phyloP scores from a whole-genome alignment of 1,140 invertebrate genomes.

The Camponotus floridanus region DNA sequence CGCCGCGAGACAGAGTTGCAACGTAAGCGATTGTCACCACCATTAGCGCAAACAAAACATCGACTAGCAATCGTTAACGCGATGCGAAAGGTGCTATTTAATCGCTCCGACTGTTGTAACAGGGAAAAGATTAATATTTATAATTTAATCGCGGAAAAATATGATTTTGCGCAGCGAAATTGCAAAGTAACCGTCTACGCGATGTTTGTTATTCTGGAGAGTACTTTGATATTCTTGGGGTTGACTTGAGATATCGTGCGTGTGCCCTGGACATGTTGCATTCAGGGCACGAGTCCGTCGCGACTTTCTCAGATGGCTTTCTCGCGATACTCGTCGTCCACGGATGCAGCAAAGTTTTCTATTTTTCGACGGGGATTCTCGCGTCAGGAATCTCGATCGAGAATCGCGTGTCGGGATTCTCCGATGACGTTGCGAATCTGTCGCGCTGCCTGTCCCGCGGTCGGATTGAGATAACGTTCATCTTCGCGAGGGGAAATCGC shows the following conservation, averaged over 20 bases:
- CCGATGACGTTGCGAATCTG: conserved; percentile 55
- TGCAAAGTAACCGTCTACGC: neutral
- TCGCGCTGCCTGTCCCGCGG: conserved; percentile 39
- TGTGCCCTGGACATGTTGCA: neutral
- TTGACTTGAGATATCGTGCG: neutral
- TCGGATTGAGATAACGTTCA: conserved; percentile 58
- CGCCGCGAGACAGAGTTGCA: conserved; percentile 12
- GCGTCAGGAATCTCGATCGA: conserved; percentile 38
- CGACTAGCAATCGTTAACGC: conserved; percentile 14
- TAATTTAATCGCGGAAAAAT: neutral
- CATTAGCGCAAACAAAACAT: conserved; percentile 30
- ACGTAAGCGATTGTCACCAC: conserved; percentile 46
- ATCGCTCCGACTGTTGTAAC: neutral
- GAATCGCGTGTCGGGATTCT: conserved; percentile 38
- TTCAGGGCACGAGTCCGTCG: conserved; percentile 31
- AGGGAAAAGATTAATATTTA: neutral
- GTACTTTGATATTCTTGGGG: neutral
- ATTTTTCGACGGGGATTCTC: conserved; percentile 35
- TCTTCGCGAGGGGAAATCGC: conserved; percentile 19
- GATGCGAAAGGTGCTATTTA: neutral
- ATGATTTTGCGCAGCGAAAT: neutral
- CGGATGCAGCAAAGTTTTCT: conserved; percentile 33
- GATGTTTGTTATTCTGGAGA: neutral
- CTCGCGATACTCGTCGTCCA: conserved; percentile 23
- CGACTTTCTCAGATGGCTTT: conserved; percentile 48